Base-by-base conservation (phyloP, 92 coral and sea anemone species). In the Bergia puertoricense region DNA sequence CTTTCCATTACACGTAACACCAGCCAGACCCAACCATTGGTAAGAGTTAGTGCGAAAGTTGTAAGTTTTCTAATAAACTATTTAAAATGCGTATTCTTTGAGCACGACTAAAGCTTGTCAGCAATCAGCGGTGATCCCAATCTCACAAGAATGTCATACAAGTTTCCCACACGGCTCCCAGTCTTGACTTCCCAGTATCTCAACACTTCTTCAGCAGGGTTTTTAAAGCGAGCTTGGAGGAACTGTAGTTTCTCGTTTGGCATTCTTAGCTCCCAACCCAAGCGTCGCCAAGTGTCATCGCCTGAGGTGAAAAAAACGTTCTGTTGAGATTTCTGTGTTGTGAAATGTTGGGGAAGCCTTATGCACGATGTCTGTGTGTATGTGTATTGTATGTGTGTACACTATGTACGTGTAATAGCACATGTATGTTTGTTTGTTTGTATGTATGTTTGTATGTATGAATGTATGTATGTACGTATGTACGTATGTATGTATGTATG, bases 191-290 rank as follows among this genome's bases (percentile, higher is more conserved):
- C 94, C 99, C 99, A 96, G 59, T 36, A 36, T 57, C 91, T 88
- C 20, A 96, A 81, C 77, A 93, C 98, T 45, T 89, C 92, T 30
- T 96, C 99, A 6, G 98, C 96, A 3, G 99, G 99, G 44, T 96
- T 93, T 85, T 42, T 56, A 6, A 23, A 30, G 71, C 95, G 94
- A 5, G 37, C 76, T 18, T 95, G 80, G 5, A 92, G 81, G 80
- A 20, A 89, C 20, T 82, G 38, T 15, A 93, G 93, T 44, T 68
- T 8, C 1, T 43, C 23, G 80, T 71, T 74, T 9, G 78, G 48
- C 40, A 96, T 82, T 13, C 90, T 91, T n/a, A 93, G 89, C 46
- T 46, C 74, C 2, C 50, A 73, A 9, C 95, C 99, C 74, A 96
- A 89, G 18, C 2, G 13, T 79, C 85, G 89, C 99, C 99, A 96